phyloP scores from a whole-genome alignment of 2,113 vertebrate species.

The Ciconia stormi region DNA sequence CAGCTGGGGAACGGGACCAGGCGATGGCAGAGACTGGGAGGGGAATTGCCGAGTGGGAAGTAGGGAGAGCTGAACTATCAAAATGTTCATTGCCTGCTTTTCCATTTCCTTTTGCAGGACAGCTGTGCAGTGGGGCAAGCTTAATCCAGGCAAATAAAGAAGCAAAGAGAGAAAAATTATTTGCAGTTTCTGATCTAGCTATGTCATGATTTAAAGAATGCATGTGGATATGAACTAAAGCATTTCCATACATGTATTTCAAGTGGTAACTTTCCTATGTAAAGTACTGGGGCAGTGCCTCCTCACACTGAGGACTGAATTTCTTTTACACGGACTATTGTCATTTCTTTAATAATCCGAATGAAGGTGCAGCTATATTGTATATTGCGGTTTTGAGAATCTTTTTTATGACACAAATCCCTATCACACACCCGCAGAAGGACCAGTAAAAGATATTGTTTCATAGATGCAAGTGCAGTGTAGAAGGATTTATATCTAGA shows the following conservation, averaged over 20 bases:
- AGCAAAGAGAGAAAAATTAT: not conserved
- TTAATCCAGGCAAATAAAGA: not conserved
- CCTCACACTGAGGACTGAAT: not conserved
- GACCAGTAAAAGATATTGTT: not conserved
- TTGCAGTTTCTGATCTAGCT: not conserved
- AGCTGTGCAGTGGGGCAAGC: not conserved
- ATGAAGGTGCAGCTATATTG: not conserved
- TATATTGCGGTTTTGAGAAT: not conserved
- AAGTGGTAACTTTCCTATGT: not conserved
- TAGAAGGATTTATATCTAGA: not conserved
- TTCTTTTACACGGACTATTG: not conserved
- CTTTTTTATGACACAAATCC: not conserved
- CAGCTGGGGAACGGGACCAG: not conserved
- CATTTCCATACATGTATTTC: not conserved
- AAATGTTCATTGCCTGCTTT: not conserved
- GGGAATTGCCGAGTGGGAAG: not conserved
- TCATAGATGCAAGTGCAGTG: not conserved
- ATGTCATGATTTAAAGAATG: not conserved
- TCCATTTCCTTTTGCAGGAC: not conserved
- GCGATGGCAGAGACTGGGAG: not conserved
- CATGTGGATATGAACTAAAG: not conserved
- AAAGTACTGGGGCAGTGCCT: not conserved
- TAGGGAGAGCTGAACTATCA: not conserved
- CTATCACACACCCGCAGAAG: not conserved
- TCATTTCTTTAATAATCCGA: not conserved